Conservation (phyloP, 2,888 invertebrate species). For the Eumerus sabulonum region DNA sequence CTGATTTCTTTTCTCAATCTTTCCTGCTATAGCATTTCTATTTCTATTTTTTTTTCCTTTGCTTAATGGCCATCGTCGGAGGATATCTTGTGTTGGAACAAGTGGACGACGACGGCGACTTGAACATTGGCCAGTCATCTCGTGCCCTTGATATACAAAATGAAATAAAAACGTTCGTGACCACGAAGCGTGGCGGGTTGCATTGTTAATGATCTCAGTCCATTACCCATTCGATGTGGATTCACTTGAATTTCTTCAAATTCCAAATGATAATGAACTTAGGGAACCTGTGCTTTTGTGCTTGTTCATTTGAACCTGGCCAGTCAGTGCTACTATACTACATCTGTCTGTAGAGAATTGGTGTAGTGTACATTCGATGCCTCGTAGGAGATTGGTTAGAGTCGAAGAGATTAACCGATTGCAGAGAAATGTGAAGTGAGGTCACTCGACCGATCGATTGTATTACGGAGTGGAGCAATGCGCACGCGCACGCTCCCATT, state of each 20-base stretch:
- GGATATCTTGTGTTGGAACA: constrained; percentile 19
- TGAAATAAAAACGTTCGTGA: neutral
- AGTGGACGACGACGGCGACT: constrained; percentile 29
- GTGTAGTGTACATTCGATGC: neutral
- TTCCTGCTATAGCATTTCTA: neutral
- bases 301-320: constrained; percentile 20
- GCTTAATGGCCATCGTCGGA: constrained; percentile 44
- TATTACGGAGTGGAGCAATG: constrained; percentile 48
- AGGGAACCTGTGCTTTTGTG: constrained; percentile 65
- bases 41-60: constrained; percentile 31
- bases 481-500: constrained; percentile 64
- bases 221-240: constrained; percentile 65
- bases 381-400: neutral
- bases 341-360: neutral
- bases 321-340: constrained; percentile 7
- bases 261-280: constrained; percentile 67
- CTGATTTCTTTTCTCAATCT: constrained; percentile 16
- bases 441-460: constrained; percentile 59
- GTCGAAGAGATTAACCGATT: constrained; percentile 62
- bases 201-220: constrained; percentile 40
- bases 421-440: constrained; percentile 57
- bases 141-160: constrained; percentile 59
- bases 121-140: constrained; percentile 37
- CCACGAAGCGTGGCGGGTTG: constrained; percentile 20
- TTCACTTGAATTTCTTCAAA: constrained; percentile 49